Percentiles rank a stretch among this genome's conserved stretches.
Conservation (phyloP, 2,888 invertebrate genomes). For the Merodon equestris region DNA sequence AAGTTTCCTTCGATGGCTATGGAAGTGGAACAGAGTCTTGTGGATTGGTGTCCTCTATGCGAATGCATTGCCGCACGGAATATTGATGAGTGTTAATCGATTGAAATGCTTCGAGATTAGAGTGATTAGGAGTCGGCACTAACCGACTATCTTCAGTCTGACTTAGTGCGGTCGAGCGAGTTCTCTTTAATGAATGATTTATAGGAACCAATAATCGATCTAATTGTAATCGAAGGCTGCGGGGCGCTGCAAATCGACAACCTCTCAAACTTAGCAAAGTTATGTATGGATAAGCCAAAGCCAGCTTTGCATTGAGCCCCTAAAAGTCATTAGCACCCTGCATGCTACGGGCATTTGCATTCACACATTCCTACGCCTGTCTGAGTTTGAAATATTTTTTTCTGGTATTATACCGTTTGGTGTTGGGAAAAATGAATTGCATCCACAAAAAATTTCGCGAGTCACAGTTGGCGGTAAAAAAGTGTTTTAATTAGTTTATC, state of each 20-base stretch:
- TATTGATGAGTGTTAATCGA: constrained; percentile 44
- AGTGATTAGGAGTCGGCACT: neutral
- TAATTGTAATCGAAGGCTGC: too few relatives aligned
- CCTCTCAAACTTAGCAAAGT: neutral
- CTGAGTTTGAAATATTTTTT: too few relatives aligned
- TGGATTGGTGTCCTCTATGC: constrained; percentile 32
- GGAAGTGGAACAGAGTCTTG: constrained; percentile 20
- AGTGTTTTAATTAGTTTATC: too few relatives aligned
- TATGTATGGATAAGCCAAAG: neutral
- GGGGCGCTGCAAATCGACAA: neutral
- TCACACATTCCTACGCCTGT: too few relatives aligned
- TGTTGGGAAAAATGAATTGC: too few relatives aligned
- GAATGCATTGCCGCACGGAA: constrained; percentile 12
- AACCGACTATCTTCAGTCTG: constrained; percentile 1
- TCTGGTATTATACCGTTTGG: too few relatives aligned
- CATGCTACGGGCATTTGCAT: too few relatives aligned
- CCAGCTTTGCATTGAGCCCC: neutral
- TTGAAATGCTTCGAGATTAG: constrained; percentile 42
- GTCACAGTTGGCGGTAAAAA: too few relatives aligned
- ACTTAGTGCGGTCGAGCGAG: neutral
- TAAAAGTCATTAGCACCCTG: too few relatives aligned
- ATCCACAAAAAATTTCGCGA: too few relatives aligned
- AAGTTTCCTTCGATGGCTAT: constrained; percentile 19
- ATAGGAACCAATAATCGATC: too few relatives aligned
- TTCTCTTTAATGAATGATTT: neutral